Evolutionary conservation across 2,888 invertebrate genomes (phyloP).

Genomic region (Leptopilina drosophilae): DNA sequence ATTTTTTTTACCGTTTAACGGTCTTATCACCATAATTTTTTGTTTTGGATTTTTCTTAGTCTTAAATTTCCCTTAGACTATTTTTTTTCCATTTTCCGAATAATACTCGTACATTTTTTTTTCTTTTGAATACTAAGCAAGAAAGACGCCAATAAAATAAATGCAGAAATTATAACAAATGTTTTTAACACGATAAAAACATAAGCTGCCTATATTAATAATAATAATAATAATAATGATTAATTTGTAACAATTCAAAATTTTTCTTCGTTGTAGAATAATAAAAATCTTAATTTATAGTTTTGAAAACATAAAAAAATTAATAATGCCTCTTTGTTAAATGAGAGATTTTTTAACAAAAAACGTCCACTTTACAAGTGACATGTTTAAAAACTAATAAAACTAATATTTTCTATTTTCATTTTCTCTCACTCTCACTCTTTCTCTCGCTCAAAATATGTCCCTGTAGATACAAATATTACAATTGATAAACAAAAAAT

Average conservation of each 20-base stretch:
- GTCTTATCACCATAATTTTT: background rate
- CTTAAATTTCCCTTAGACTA: background rate
- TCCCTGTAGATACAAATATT: conserved; percentile 22
- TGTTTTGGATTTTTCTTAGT: background rate
- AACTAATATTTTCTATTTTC: conserved; percentile 1
- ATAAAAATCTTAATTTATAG: background rate
- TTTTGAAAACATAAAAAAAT: conserved; percentile 18
- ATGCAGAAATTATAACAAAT: conserved; percentile 18
- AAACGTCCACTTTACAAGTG: conserved; percentile 5
- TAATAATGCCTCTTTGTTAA: conserved; percentile 8
- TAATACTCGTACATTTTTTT: conserved; percentile 4
- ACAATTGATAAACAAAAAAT: conserved; percentile 7
- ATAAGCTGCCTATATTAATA: conserved; percentile 12
- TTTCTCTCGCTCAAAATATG: conserved; percentile 1
- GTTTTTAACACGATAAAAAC: conserved; percentile 16
- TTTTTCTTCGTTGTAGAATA: conserved; percentile 8
- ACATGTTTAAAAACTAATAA: background rate
- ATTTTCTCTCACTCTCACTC: background rate
- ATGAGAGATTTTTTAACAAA: conserved; percentile 11
- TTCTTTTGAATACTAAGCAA: background rate
- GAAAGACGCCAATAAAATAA: conserved; percentile 8
- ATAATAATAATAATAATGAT: conserved; percentile 3
- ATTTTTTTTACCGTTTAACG: background rate
- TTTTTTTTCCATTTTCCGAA: conserved; percentile 3
- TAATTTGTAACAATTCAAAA: conserved; percentile 22